Percentiles rank a stretch among this genome's conserved stretches.
Conservation (phyloP, 2,888 invertebrate species). For the Catotricha subobsoleta region DNA sequence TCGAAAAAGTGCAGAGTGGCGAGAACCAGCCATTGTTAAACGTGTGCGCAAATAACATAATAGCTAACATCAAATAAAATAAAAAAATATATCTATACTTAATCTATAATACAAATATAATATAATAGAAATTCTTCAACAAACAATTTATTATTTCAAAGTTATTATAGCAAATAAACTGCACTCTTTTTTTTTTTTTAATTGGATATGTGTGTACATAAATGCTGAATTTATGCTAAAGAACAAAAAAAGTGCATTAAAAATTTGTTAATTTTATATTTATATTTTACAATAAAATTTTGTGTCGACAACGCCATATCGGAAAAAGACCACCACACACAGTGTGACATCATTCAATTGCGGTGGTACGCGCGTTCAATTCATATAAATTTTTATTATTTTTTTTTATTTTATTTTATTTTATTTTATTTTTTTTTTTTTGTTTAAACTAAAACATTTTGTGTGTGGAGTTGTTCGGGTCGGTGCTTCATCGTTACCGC, state of each 20-base stretch:
- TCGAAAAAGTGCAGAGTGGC: conserved; percentile 20
- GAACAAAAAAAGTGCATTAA: no score
- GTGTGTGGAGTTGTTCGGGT: background rate
- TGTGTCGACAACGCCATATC: conserved; percentile 5
- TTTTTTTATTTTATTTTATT: background rate
- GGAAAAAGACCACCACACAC: conserved; percentile 4
- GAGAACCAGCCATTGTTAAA: conserved; percentile 6
- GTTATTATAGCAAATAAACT: no score
- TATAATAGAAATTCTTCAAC: no score
- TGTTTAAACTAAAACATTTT: background rate
- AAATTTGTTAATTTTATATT: background rate
- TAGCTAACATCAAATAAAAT: background rate
- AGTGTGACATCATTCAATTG: conserved; percentile 5
- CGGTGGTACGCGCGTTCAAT: background rate
- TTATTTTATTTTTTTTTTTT: background rate
- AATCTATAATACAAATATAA: no score
- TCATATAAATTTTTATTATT: background rate
- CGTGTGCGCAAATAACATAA: background rate
- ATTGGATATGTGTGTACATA: no score
- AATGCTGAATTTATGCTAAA: no score
- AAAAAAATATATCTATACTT: no score
- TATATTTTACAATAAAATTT: no score
- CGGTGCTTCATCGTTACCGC: no score
- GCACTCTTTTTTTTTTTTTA: no score
- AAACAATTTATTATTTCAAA: no score